phyloP scores from a whole-genome alignment of 2,888 invertebrate species.

The Lasiommata megera region DNA sequence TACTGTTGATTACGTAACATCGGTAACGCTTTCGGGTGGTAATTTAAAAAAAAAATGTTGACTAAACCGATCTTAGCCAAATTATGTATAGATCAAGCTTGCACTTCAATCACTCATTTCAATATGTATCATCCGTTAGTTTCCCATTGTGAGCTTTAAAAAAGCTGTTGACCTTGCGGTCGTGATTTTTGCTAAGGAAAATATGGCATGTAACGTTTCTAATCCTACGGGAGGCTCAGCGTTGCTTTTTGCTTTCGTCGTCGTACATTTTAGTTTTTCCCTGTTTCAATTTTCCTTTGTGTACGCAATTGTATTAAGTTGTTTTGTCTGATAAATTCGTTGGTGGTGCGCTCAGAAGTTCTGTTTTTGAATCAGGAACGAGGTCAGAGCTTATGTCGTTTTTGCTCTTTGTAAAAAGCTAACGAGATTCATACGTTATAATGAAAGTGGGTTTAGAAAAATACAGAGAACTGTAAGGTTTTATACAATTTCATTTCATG shows the following conservation, averaged over 20 bases:
- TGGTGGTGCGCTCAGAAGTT: constrained; percentile 28
- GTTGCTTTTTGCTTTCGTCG: constrained; percentile 36
- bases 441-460: not conserved
- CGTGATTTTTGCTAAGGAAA: not conserved
- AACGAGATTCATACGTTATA: not conserved
- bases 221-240: not conserved
- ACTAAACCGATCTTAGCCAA: too few species aligned
- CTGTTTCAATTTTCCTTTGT: constrained; percentile 71
- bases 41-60: too few species aligned
- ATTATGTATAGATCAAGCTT: too few species aligned
- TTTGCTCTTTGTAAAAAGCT: constrained; percentile 12
- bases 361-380: constrained; percentile 23
- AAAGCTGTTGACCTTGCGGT: not conserved
- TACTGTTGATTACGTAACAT: too few species aligned
- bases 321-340: constrained; percentile 51
- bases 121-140: too few species aligned
- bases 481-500: not conserved
- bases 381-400: constrained; percentile 17
- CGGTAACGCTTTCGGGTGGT: too few species aligned
- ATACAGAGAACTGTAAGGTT: not conserved
- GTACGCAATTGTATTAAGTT: constrained; percentile 59
- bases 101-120: too few species aligned
- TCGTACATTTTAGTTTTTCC: constrained; percentile 57
- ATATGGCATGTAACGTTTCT: not conserved
- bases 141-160: too few species aligned